Evolutionary conservation across 2,797 vertebrate species (phyloP).

Genomic region (Scarus forsteni): DNA sequence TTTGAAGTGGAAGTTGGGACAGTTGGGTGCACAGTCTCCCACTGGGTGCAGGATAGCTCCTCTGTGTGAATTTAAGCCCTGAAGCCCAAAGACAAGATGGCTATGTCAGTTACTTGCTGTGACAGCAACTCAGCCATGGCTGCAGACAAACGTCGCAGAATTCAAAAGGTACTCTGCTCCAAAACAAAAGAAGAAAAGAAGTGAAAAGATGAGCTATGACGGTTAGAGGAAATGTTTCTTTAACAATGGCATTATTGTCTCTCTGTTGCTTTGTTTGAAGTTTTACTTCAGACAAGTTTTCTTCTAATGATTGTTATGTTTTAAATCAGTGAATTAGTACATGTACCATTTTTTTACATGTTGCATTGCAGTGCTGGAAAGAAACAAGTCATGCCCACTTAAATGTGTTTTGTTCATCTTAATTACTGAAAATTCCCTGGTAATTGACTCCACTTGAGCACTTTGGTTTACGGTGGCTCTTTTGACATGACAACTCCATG

Average conservation of each 20-base stretch:
- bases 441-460: no score
- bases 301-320: no score
- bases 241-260: no score
- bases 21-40: conserved; percentile 15
- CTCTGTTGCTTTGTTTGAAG: background rate
- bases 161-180: conserved; percentile 18
- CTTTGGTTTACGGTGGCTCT: no score
- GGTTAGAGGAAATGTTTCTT: background rate
- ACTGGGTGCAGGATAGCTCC: conserved; percentile 25
- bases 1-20: conserved; percentile 1
- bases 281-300: background rate
- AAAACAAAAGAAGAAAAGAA: background rate
- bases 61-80: conserved; percentile 10
- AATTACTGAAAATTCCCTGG: no score
- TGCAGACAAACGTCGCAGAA: conserved; percentile 5
- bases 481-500: no score
- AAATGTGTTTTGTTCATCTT: no score
- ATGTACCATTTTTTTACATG: no score
- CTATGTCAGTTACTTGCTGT: conserved; percentile 23
- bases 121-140: conserved; percentile 16
- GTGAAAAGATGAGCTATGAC: background rate
- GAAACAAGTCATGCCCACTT: no score
- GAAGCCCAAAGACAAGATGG: conserved; percentile 19
- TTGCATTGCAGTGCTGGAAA: no score
- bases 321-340: no score